Conservation (phyloP, 2,797 vertebrate genomes). For the Sebastes trivittatus region DNA sequence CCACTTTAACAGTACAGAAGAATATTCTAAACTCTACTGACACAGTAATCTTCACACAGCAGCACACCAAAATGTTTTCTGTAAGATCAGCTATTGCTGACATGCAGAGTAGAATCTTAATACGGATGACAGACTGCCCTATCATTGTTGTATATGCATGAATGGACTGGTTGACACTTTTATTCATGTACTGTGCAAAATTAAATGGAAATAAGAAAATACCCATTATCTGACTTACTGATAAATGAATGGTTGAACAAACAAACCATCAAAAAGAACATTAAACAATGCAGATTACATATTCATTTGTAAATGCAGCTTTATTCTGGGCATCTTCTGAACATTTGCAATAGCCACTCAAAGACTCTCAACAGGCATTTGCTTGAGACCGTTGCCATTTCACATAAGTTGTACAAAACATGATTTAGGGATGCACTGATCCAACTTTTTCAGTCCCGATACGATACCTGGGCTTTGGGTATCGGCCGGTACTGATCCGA, state of each 20-base stretch:
- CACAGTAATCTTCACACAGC: not conserved
- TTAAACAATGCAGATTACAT: not conserved
- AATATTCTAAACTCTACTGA: not conserved
- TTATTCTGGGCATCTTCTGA: not conserved
- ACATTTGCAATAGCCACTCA: not conserved
- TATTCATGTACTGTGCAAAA: not conserved
- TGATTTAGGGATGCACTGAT: not conserved
- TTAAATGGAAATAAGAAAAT: not conserved
- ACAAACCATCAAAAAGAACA: not conserved
- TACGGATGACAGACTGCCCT: not conserved
- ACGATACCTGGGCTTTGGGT: too few relatives aligned
- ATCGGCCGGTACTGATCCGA: too few relatives aligned
- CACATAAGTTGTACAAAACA: not conserved
- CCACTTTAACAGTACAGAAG: not conserved
- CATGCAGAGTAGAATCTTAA: not conserved
- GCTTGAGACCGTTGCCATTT: not conserved
- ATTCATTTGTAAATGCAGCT: not conserved
- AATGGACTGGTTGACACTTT: not conserved
- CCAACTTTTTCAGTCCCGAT: too few relatives aligned
- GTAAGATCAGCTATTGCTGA: not conserved
- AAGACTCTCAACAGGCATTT: not conserved
- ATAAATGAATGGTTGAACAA: not conserved
- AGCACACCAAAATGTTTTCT: not conserved
- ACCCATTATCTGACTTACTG: not conserved
- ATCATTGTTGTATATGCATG: not conserved